Base-by-base conservation (phyloP, 1,140 invertebrate species). In the Drosophila rufa region DNA sequence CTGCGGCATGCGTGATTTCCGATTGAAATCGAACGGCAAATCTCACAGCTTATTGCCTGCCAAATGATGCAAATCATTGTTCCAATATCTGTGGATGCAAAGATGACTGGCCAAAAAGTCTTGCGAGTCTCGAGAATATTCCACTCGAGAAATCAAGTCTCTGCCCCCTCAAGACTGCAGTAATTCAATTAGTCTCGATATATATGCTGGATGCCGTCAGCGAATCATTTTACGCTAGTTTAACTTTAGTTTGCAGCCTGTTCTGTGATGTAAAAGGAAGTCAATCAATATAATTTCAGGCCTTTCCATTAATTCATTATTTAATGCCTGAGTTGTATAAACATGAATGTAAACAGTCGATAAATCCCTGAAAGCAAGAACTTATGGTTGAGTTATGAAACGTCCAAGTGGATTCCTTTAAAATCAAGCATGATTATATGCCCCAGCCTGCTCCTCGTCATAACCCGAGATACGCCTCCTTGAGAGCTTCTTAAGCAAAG, bases 11-110 rank as follows among this genome's bases (percentile, higher is more conserved):
- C 70, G 70, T 74, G 70, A 73, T 38, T 74, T 74, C 55, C 70
- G 70, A 73, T 74, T 73, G 67, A 38, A 73, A 74, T 73, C 69
- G 55, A 60, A 73, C 33, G 43, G 45, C 68, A 71, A 50, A 59
- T 74, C 70, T 73, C 43, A 74, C 70, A 74, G 67, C 70, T 74
- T 74, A 74, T 74, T 74, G 70, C 70, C 67, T 74, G 68, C 70
- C 70, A 74, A 74, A 73, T 74, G 53, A 74, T 74, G 70, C 67
- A 74, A 74, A 74, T 73, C 70, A 73, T 74, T 60, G 55, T 74
- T 60, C 46, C 68, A 42, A 73, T 73, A 73, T 73, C 46, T 50
- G 68, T n/a, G 42, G 36, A 33, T 71, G 38, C 22, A 56, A 19
- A 33, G 38, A 61, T 74, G 70, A 74, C 70, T 74, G 36, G 70